phyloP scores from a whole-genome alignment of 2,797 vertebrate genomes.

The Eospalax fontanierii region DNA sequence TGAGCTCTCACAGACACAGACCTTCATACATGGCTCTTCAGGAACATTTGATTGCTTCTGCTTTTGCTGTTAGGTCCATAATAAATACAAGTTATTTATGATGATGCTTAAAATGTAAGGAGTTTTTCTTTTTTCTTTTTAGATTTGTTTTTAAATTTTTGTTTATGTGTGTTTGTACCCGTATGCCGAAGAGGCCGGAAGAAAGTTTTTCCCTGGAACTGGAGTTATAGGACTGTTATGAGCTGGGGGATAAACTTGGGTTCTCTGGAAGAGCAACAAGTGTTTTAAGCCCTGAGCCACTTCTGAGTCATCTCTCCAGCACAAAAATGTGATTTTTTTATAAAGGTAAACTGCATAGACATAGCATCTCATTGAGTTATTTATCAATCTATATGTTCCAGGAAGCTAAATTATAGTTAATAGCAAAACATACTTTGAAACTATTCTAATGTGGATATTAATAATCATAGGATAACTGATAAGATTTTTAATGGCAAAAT shows the following conservation, averaged over 20 bases:
- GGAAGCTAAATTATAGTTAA: conserved; percentile 42
- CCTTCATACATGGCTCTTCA: not conserved
- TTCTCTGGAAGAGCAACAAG: no score
- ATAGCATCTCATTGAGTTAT: conserved; percentile 31
- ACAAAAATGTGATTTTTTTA: not conserved
- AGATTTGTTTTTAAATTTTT: no score
- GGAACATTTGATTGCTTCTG: conserved; percentile 37
- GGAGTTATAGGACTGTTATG: no score
- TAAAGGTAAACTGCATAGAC: conserved; percentile 17
- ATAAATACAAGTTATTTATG: conserved; percentile 41
- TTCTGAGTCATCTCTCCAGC: no score
- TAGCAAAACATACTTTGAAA: conserved; percentile 65
- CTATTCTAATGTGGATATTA: conserved; percentile 43
- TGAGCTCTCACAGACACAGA: conserved; percentile 17
- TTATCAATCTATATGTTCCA: conserved; percentile 14
- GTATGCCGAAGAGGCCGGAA: no score
- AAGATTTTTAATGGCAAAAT: conserved; percentile 34
- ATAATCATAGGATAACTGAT: conserved; percentile 22
- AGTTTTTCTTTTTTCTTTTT: no score
- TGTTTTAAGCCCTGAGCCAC: no score
- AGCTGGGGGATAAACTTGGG: no score
- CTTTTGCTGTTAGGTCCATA: conserved; percentile 3
- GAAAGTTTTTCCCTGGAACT: no score
- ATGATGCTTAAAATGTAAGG: conserved; percentile 35
- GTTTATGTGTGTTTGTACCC: no score